Evolutionary conservation across 2,113 vertebrate species (phyloP).

Genomic region (Melanerpes formicivorus): DNA sequence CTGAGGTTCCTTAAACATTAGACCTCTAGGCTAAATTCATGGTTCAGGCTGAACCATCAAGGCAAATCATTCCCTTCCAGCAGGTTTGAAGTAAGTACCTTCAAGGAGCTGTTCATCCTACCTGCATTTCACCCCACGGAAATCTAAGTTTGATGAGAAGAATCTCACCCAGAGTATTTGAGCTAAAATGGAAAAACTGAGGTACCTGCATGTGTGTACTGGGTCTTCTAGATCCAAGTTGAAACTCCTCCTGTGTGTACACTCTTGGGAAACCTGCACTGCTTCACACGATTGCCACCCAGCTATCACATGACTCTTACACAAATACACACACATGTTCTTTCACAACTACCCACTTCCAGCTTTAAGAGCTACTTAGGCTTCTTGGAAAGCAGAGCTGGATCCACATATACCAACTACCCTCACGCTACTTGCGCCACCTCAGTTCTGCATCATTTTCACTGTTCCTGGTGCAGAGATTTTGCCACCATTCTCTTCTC

Average conservation of each 20-base stretch:
- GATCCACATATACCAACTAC: neutral
- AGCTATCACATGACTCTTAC: neutral
- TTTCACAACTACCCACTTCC: neutral
- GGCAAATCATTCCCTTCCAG: neutral
- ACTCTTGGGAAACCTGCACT: neutral
- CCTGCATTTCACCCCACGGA: neutral
- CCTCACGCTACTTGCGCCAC: too few relatives aligned
- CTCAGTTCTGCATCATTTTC: neutral
- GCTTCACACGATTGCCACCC: neutral
- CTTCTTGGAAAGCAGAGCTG: neutral
- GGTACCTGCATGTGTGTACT: accelerated
- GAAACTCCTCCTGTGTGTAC: neutral
- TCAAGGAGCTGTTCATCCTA: neutral
- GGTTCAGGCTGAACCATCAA: neutral
- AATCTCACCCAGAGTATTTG: neutral
- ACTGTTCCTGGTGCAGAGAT: neutral
- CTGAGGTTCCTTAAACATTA: neutral
- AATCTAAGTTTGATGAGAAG: neutral
- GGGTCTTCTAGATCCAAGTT: neutral
- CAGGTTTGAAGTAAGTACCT: neutral
- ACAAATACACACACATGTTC: neutral
- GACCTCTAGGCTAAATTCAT: neutral
- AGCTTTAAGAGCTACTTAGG: neutral
- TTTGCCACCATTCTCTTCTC: neutral
- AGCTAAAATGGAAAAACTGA: neutral